Percentiles rank a stretch among this genome's conserved stretches.
These are phyloP conservation scores for Hapalemur alaotrensis DNA, from an alignment of 2,797 vertebrate species.

Conservation along the genomic window DNA sequence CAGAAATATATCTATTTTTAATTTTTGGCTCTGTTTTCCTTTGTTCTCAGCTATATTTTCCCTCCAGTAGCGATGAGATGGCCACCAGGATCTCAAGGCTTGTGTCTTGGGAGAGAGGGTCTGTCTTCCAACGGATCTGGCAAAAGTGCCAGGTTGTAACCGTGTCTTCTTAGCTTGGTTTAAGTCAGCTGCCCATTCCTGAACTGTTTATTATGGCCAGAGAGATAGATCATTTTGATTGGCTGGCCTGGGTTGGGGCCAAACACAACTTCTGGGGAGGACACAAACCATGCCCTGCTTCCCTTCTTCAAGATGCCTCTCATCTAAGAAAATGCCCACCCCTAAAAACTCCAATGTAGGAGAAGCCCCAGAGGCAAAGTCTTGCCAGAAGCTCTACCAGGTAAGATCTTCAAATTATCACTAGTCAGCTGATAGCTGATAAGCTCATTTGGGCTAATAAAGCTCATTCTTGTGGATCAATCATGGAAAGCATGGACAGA, in stretches of 20 bases:
- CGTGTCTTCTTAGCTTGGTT: neutral
- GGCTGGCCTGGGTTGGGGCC: neutral
- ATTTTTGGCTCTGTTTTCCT: neutral
- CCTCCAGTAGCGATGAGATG: neutral
- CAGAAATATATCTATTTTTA: neutral
- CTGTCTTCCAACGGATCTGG: neutral
- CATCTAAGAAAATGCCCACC: neutral
- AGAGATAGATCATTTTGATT: neutral
- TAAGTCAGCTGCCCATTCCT: neutral
- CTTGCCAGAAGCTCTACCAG: neutral
- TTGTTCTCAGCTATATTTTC: neutral
- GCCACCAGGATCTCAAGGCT: neutral
- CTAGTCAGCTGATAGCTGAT: neutral
- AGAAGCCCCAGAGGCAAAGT: neutral
- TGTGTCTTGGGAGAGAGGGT: neutral
- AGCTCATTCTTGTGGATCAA: neutral
- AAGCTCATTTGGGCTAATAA: neutral
- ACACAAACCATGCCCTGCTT: neutral
- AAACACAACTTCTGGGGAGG: neutral
- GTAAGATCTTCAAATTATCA: neutral
- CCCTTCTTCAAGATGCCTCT: neutral
- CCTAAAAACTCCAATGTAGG: neutral
- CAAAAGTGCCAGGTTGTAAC: neutral
- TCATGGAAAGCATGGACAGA: neutral
- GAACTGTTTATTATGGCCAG: neutral